A percentile compares a stretch with the other conserved stretches of the same genome.
Conservation (phyloP, 2,113 vertebrate genomes). For the Clarias macrocephalus region DNA sequence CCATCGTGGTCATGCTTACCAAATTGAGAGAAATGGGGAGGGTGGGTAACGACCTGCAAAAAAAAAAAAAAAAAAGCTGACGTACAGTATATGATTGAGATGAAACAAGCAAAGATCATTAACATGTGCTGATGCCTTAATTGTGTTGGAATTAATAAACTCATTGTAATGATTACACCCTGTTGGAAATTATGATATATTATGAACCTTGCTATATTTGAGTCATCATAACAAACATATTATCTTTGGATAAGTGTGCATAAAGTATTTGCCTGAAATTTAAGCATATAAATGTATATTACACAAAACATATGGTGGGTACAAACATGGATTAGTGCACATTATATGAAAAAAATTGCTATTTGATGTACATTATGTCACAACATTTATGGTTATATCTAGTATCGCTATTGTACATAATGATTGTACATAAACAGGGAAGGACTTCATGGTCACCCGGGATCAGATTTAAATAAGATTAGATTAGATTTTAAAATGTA, state of each 20-base stretch:
- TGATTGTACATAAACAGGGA: too few species aligned
- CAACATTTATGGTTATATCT: too few species aligned
- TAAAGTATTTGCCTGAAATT: too few species aligned
- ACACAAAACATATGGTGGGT: too few species aligned
- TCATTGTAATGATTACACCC: background rate
- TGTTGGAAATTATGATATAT: background rate
- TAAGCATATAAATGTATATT: too few species aligned
- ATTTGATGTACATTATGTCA: too few species aligned
- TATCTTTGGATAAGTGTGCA: too few species aligned
- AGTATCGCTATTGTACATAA: too few species aligned
- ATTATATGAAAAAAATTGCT: too few species aligned
- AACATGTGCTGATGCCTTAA: background rate
- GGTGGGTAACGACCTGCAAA: slow-evolving; percentile 55
- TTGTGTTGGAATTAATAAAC: background rate
- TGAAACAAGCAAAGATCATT: background rate
- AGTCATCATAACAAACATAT: background rate
- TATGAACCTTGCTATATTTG: background rate
- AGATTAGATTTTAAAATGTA: background rate
- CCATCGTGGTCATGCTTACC: slow-evolving; percentile 79
- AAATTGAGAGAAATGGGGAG: slow-evolving; percentile 79
- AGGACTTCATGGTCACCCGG: too few species aligned
- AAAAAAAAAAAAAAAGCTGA: background rate
- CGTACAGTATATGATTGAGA: background rate
- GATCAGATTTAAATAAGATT: background rate
- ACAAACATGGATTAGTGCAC: too few species aligned